Evolutionary conservation across 1,140 invertebrate species (phyloP).

Genomic region (Sinella curviseta): DNA sequence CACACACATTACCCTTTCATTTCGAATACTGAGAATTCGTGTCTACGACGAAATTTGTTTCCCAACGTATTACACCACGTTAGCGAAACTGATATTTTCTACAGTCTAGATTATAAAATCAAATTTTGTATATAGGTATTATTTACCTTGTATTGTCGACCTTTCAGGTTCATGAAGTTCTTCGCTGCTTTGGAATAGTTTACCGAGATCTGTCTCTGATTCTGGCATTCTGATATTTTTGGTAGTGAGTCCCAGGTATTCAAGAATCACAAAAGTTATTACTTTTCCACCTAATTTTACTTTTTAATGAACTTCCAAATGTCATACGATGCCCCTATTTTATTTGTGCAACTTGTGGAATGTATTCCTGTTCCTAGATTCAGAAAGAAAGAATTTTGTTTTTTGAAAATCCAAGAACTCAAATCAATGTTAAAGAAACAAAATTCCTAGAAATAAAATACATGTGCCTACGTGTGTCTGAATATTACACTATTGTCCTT

Average conservation of each 20-base stretch:
- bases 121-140: too few relatives aligned
- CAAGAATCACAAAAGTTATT: background rate
- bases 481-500: background rate
- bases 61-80: too few relatives aligned
- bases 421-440: too few relatives aligned
- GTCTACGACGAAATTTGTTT: background rate
- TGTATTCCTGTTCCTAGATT: too few relatives aligned
- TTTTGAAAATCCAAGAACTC: too few relatives aligned
- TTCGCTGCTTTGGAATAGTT: slow-evolving; percentile 41
- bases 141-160: slow-evolving; percentile 37
- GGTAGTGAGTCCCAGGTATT: background rate
- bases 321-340: background rate
- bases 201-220: slow-evolving; percentile 27
- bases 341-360: background rate
- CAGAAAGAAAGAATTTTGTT: too few relatives aligned
- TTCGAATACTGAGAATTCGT: background rate
- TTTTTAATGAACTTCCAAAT: slow-evolving; percentile 8
- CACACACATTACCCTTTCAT: slow-evolving; percentile 7
- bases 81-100: too few relatives aligned
- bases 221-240: slow-evolving; percentile 26
- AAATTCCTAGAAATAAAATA: too few relatives aligned
- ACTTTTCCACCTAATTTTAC: background rate
- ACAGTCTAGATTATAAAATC: too few relatives aligned
- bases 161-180: slow-evolving; percentile 41
- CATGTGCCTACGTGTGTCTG: too few relatives aligned